These are phyloP conservation scores for Agrenia bidenticulata DNA, from an alignment of 2,888 invertebrate genomes.

Conservation along the genomic window DNA sequence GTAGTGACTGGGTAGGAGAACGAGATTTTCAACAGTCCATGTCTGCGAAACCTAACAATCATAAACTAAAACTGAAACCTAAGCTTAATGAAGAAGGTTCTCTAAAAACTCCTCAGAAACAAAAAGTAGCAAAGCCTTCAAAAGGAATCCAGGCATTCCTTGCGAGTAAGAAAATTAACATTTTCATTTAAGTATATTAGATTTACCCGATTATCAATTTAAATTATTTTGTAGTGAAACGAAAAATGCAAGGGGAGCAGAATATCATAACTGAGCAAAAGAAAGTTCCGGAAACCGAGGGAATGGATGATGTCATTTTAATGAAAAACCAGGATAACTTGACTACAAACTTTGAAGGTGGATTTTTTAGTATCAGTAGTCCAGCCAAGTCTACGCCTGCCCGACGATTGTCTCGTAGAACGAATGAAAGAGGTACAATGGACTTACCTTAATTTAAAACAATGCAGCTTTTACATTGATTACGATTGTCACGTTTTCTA, in stretches of 20 bases:
- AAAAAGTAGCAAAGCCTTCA: constrained; percentile 12
- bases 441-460: too few relatives aligned
- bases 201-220: neutral
- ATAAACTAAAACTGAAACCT: too few relatives aligned
- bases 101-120: constrained; percentile 6
- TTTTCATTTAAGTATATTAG: neutral
- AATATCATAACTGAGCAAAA: neutral
- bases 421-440: too few relatives aligned
- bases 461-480: too few relatives aligned
- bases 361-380: constrained; percentile 38
- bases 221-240: neutral
- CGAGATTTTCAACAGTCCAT: too few relatives aligned
- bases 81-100: too few relatives aligned
- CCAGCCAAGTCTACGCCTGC: neutral
- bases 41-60: too few relatives aligned
- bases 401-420: too few relatives aligned
- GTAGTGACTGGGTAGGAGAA: constrained; percentile 27
- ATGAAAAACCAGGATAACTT: too few relatives aligned
- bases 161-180: constrained; percentile 25
- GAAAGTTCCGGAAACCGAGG: neutral
- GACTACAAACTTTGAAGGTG: constrained; percentile 39
- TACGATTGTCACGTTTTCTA: too few relatives aligned
- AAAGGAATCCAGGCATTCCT: constrained; percentile 28
- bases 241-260: neutral
- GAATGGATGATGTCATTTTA: neutral